These are phyloP conservation scores for Metallyticus violacea DNA, from an alignment of 2,888 invertebrate genomes.

Conservation along the genomic window DNA sequence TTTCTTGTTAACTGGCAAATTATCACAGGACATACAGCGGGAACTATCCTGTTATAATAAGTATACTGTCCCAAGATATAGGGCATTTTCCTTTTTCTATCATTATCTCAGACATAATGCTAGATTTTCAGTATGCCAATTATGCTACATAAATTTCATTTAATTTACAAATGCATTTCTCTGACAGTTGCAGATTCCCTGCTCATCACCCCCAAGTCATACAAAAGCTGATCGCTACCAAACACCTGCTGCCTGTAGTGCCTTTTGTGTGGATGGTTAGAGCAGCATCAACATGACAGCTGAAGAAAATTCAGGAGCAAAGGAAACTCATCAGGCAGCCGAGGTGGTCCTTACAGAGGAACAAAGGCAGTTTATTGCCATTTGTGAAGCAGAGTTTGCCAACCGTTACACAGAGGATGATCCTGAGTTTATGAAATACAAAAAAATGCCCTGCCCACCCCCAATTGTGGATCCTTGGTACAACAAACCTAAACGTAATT, in stretches of 20 bases:
- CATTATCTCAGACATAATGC: too few relatives aligned
- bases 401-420: slow-evolving; percentile 47
- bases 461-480: slow-evolving; percentile 49
- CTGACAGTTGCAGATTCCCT: slow-evolving; percentile 55
- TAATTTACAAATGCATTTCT: too few relatives aligned
- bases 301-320: slow-evolving; percentile 2
- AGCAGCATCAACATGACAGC: slow-evolving; percentile 12
- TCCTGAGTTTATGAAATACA: slow-evolving; percentile 45
- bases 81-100: too few relatives aligned
- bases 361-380: slow-evolving; percentile 46
- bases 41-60: too few relatives aligned
- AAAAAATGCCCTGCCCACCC: slow-evolving; percentile 44
- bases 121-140: too few relatives aligned
- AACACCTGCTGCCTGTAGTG: background rate
- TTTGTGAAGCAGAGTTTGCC: slow-evolving; percentile 47
- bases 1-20: too few relatives aligned
- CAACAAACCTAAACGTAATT: slow-evolving; percentile 30
- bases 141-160: too few relatives aligned
- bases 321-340: background rate
- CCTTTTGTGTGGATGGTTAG: background rate
- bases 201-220: slow-evolving; percentile 54
- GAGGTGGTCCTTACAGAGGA: slow-evolving; percentile 40
- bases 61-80: too few relatives aligned
- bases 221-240: slow-evolving; percentile 38
- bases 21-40: too few relatives aligned